These are phyloP conservation scores for Brassicogethes aeneus DNA, from an alignment of 2,888 invertebrate genomes.

Conservation along the genomic window DNA sequence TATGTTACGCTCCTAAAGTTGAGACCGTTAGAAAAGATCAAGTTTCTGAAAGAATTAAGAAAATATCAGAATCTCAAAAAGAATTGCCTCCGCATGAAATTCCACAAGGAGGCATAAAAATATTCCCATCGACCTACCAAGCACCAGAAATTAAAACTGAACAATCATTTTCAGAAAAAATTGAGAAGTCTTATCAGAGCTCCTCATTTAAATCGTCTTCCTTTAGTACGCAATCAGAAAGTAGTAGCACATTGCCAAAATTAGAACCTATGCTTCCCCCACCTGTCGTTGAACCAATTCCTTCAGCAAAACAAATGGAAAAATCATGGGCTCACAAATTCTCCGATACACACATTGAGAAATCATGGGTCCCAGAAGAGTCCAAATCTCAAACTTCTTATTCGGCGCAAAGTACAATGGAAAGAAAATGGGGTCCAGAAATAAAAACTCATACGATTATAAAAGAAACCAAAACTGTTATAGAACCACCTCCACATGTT, in stretches of 20 bases:
- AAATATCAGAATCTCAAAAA: conserved; percentile 50
- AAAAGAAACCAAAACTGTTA: conserved; percentile 24
- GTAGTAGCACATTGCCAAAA: conserved; percentile 22
- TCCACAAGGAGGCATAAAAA: conserved; percentile 21
- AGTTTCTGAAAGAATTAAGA: conserved; percentile 50
- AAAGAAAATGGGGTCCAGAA: conserved; percentile 36
- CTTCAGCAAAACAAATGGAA: conserved; percentile 59
- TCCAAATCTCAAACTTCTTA: conserved; percentile 31
- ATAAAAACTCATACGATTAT: conserved; percentile 20
- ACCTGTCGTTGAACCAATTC: conserved; percentile 21
- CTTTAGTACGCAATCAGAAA: conserved; percentile 20
- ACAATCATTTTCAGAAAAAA: conserved; percentile 22
- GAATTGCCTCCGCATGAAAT: conserved; percentile 33
- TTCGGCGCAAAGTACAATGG: conserved; percentile 35
- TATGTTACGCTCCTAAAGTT: conserved; percentile 51
- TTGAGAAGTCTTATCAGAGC: conserved; percentile 21
- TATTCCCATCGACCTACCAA: conserved; percentile 16
- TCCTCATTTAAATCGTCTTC: conserved; percentile 22
- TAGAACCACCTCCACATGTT: conserved; percentile 20
- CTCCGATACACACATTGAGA: conserved; percentile 39
- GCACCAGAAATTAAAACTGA: conserved; percentile 11
- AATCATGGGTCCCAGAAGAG: conserved; percentile 45
- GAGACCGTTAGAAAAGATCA: conserved; percentile 38
- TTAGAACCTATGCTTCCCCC: conserved; percentile 19
- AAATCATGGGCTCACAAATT: conserved; percentile 55